Conservation (phyloP, 1,140 invertebrate genomes). For the Diabrotica virgifera region DNA sequence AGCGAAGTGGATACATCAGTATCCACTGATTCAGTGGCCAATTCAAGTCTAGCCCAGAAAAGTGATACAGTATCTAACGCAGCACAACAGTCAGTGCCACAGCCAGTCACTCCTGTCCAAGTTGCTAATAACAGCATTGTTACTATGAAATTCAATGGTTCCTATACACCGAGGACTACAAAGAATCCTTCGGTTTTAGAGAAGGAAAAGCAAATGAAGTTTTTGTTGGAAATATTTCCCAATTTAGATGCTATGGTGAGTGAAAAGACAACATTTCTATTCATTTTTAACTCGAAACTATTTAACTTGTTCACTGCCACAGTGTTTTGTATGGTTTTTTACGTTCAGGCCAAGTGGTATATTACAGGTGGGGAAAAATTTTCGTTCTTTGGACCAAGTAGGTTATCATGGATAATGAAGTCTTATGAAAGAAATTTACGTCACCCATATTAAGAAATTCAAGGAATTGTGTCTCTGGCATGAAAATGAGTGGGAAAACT, state of each 20-base stretch:
- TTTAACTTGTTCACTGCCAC: neutral
- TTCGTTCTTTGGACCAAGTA: no score
- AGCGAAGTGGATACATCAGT: neutral
- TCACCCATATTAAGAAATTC: no score
- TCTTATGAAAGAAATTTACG: no score
- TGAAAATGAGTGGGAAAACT: no score
- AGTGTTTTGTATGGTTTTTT: neutral
- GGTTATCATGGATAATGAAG: no score
- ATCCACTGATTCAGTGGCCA: neutral
- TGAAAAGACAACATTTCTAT: conserved; percentile 16
- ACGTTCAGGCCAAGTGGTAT: neutral
- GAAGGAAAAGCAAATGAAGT: conserved; percentile 44
- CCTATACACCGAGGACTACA: conserved; percentile 22
- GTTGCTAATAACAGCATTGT: conserved; percentile 10
- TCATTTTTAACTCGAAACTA: neutral
- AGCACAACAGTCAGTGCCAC: no score
- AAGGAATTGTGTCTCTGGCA: no score
- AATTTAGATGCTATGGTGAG: conserved; percentile 37
- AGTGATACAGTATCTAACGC: no score
- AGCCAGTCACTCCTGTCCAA: no score
- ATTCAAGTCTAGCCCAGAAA: no score
- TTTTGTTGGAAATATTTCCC: conserved; percentile 40
- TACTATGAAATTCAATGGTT: conserved; percentile 17
- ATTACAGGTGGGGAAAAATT: no score
- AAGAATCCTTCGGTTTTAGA: conserved; percentile 39